Evolutionary conservation across 2,797 vertebrate species (phyloP), one percentile per base, ranked within the genome.

Genomic region (Urosaurus nigricauda): DNA sequence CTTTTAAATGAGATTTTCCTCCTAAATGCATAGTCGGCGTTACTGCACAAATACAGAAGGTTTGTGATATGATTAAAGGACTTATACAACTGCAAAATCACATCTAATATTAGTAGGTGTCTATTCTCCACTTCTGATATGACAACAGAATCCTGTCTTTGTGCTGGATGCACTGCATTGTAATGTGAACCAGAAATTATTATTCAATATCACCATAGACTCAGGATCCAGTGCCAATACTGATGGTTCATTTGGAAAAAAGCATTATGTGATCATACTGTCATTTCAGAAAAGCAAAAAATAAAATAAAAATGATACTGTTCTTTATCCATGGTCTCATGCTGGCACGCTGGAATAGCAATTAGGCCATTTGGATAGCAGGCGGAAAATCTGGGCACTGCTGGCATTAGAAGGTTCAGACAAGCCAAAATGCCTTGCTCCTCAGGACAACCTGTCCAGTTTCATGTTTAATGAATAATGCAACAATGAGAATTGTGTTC

Each of bases 1-100:
- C 53, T 71, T 82, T 80, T 73, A 90, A 90, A 90, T 85, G 71
- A 91, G 2, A 68, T n/a, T 87, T 90, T 91, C 79, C 16, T 85
- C 79, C 56, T 83, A 90, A 90, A 88, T 63, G 60, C 53, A 89
- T 82, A 35, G 56, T 47, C 87, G 91, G 71, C 40, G 51, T 24
- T 85, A 84, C 84, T 83, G 73, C 75, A 87, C 80, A 89, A 86
- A 87, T 85, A 90, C 16, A 77, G 26, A 81, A 47, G 21, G 5
- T 84, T 35, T 87, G 53, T 83, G 90, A 73, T 83, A 26, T 84
- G 51, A 88, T 91, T 58, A 89, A 85, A 88, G 3, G 79, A 83
- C 37, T 85, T 84, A 87, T 74, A 88, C 43, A 83, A 3, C 65
- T 43, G 14, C 86, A 87, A 88, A 79, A 75, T 71, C 32, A 83